Base-by-base conservation (phyloP, 1,140 invertebrate genomes). In the Pseudomyrmex dendroicus region DNA sequence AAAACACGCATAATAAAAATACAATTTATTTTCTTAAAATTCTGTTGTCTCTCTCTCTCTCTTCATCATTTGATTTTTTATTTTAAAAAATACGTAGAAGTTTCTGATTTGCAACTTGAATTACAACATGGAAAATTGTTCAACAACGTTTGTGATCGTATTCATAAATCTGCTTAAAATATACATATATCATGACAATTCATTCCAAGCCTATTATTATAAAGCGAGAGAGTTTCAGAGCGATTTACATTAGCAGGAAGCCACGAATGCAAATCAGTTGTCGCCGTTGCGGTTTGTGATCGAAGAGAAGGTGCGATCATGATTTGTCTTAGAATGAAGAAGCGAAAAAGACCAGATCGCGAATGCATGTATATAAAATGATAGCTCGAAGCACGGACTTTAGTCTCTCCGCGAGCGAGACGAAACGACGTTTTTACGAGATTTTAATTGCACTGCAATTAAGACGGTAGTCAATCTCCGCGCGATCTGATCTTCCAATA, bases 391-490 rank as follows among this genome's bases (percentile, higher is more conserved):
- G 22, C 46, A 35, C 77, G 57, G 35, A 52, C 70, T 25, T 15
- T 10, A 46, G 20, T 73, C 10, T 35, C 35, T 7, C 35, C 35
- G 35, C 25, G 4, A 8, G 67, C 46, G 61, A 17, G 57, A 82
- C 52, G 20, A 78, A 68, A 54, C 13, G 73, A 35, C 48, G 13
- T 78, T 78, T 78, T 78, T 59, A 68, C 35, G 64, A 70, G 52
- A 8, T 59, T 70, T 70, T 78, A 78, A 78, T 78, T 70, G 64
- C 44, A 64, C 20, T 46, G 64, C 76, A 78, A 68, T 78, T 78
- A 78, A 78, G 35, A 68, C 52, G 64, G 12, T 80, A 66, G 50
- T 77, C 83, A 82, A 89, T 89, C 89, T 50, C 86, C 86, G 74
- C 86, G 82, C 84, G 84, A 89, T 90, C 85, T 73, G 52, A 59